Conservation (phyloP, 2,113 vertebrate species). For the Phoxinus phoxinus region DNA sequence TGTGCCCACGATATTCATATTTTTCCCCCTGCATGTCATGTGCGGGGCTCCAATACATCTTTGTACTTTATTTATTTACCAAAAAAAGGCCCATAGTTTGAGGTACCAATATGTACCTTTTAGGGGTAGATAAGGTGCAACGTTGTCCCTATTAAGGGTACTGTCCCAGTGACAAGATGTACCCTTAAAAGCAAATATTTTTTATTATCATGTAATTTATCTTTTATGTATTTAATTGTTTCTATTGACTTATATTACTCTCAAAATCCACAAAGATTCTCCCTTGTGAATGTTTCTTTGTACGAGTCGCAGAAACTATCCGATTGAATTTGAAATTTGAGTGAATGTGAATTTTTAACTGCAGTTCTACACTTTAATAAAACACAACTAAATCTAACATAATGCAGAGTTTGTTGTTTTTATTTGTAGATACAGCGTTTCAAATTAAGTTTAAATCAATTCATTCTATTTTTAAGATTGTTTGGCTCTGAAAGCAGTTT, state of each 20-base stretch:
- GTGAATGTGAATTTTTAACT: slow-evolving; percentile 3
- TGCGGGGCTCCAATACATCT: neutral
- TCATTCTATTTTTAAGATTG: neutral
- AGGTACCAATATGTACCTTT: neutral
- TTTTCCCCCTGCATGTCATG: no score
- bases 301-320: neutral
- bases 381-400: neutral
- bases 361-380: neutral
- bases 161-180: neutral
- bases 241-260: neutral
- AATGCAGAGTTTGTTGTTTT: neutral
- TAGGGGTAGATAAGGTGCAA: neutral
- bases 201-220: neutral
- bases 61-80: neutral
- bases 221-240: slow-evolving; percentile 34
- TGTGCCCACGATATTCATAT: no score
- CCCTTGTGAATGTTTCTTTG: neutral
- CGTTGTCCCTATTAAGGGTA: neutral
- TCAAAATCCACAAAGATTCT: neutral
- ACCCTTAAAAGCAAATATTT: neutral
- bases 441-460: neutral
- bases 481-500: neutral
- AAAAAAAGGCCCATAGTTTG: neutral
- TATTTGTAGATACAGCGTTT: neutral
- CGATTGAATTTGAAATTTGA: neutral